A percentile compares a stretch with the other conserved stretches of the same genome.
Evolutionary conservation across 2,113 vertebrate species (phyloP).

Genomic region (Cheirogaleus medius): DNA sequence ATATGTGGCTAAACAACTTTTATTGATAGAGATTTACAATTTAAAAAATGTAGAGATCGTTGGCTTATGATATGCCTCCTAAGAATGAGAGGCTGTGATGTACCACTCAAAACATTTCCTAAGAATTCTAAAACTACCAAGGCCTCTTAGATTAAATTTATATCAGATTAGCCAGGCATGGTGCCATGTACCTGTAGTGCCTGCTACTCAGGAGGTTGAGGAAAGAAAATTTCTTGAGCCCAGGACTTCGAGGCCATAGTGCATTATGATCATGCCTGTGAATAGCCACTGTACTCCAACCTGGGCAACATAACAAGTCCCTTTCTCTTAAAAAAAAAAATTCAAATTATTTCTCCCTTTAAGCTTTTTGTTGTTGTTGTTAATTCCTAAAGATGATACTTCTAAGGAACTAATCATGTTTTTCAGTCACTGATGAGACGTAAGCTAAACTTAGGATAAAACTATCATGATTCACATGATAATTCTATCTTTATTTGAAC

Average conservation of each 20-base stretch:
- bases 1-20: not conserved
- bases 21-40: conserved; percentile 14
- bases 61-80: not conserved
- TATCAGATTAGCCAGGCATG: not conserved
- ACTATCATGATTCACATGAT: not conserved
- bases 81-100: not conserved
- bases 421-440: not conserved
- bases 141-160: not conserved
- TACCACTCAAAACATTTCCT: conserved; percentile 10
- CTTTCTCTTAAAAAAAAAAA: not conserved
- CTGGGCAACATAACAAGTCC: not conserved
- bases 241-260: not conserved
- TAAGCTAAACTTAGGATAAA: conserved; percentile 48
- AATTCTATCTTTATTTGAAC: conserved; percentile 29
- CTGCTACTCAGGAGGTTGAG: not conserved
- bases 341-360: not conserved
- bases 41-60: not conserved
- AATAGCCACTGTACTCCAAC: not conserved
- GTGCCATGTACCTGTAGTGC: not conserved
- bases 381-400: not conserved
- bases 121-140: not conserved
- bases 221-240: not conserved
- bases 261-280: not conserved
- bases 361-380: not conserved
- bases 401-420: conserved; percentile 16